phyloP scores from a whole-genome alignment of 2,797 vertebrate genomes.

The Sardinella longiceps region DNA sequence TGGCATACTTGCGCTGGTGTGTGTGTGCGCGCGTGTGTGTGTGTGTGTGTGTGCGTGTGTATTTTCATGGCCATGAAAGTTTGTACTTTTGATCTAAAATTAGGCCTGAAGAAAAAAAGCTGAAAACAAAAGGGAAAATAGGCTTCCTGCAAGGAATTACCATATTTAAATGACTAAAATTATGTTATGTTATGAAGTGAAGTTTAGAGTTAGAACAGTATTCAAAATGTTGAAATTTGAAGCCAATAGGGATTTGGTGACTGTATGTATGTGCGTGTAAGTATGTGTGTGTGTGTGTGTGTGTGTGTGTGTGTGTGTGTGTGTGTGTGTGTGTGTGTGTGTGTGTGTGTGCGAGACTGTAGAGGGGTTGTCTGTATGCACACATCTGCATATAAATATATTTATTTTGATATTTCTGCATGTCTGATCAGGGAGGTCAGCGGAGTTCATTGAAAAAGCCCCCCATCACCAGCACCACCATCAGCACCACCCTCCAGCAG shows the following conservation, averaged over 20 bases:
- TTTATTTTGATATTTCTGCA: background rate
- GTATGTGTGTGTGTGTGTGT: background rate
- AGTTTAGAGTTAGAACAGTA: background rate
- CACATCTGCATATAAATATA: background rate
- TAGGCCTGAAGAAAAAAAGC: constrained; percentile 56
- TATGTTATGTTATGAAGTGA: background rate
- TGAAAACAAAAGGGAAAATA: constrained; percentile 27
- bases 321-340: background rate
- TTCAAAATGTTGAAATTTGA: constrained; percentile 15
- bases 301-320: constrained; percentile 14
- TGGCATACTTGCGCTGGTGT: constrained; percentile 45
- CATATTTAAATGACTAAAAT: constrained; percentile 35
- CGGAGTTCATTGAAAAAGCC: constrained; percentile 11
- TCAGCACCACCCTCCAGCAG: background rate
- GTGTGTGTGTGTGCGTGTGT: constrained; percentile 43
- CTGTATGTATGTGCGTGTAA: background rate
- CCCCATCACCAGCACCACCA: too few relatives aligned
- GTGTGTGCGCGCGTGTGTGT: constrained; percentile 1
- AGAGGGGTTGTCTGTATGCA: background rate
- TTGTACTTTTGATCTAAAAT: constrained; percentile 63
- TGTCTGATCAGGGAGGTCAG: background rate
- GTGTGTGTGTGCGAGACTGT: background rate
- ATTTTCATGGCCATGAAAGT: background rate
- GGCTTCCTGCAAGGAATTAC: constrained; percentile 26
- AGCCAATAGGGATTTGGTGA: too few relatives aligned